phyloP scores from a whole-genome alignment of 2,797 vertebrate species.

The Centroberyx gerrardi region DNA sequence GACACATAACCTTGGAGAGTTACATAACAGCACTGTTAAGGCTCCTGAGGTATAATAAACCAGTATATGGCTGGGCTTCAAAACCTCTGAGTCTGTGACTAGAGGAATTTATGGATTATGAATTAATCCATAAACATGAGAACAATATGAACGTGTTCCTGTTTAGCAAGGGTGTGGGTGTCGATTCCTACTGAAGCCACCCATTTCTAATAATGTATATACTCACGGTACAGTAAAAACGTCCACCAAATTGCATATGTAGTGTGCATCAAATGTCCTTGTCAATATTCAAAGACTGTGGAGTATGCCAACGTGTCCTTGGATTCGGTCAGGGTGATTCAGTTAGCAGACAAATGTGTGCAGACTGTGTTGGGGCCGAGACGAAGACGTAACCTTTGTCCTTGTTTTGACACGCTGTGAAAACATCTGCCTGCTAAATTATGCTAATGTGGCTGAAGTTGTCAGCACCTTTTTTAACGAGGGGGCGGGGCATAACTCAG shows the following conservation, averaged over 20 bases:
- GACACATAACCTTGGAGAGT: too few species aligned
- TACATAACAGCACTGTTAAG: too few species aligned
- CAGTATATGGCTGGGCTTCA: too few species aligned
- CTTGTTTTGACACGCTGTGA: slow-evolving; percentile 74
- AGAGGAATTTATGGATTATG: too few species aligned
- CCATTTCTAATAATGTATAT: neutral
- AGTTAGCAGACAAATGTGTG: slow-evolving; percentile 43
- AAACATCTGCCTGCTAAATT: slow-evolving; percentile 80
- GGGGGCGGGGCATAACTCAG: slow-evolving; percentile 52
- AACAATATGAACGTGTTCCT: too few species aligned
- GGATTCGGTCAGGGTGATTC: slow-evolving; percentile 39
- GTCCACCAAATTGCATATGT: neutral
- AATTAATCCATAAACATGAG: too few species aligned
- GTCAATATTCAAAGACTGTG: slow-evolving; percentile 36
- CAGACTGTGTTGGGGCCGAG: slow-evolving; percentile 38
- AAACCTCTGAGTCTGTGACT: too few species aligned
- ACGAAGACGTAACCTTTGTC: slow-evolving; percentile 66
- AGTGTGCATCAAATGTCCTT: slow-evolving; percentile 42
- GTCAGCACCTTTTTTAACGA: slow-evolving; percentile 80
- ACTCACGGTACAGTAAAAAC: neutral
- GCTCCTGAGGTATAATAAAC: too few species aligned
- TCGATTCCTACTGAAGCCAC: neutral
- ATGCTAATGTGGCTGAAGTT: slow-evolving; percentile 79
- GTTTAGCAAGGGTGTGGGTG: too few species aligned
- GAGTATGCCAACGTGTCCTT: slow-evolving; percentile 63